Evolutionary conservation across 2,797 vertebrate species (phyloP), one percentile per base, ranked within the genome.

Genomic region (Rhinophrynus dorsalis): DNA sequence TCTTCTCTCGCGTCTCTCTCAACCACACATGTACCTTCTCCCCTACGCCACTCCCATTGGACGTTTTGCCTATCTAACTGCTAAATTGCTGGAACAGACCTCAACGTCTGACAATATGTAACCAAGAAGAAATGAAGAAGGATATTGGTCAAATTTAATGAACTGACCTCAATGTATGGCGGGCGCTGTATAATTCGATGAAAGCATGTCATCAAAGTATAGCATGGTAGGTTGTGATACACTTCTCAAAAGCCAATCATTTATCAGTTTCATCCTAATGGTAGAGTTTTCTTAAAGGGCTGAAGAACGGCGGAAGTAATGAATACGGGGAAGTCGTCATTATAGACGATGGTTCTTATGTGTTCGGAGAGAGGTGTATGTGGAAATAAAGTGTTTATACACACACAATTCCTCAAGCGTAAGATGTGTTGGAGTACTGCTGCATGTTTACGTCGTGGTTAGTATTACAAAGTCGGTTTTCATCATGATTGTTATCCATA

Each of bases 221-320:
- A 30, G 30, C 30, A 35, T 0, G 44, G 33, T 62, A 50, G 42
- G 17, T 23, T 62, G 60, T n/a, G 20, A 18, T 26, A n/a, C 6
- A 21, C 20, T 62, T 23, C 32, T 6, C 11, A 29, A 8, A 24
- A 15, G 18, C 62, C 62, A 65, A 54, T 65, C 62, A 52, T 54
- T 65, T 54, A 54, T 65, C 48, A 51, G 62, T 12, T 65, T 55
- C 62, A 65, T 65, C 62, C 62, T 54, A 65, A 37, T 65, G 62
- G 50, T 40, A 65, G 17, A 24, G 24, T 15, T 30, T 35, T 11
- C 59, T 54, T 42, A 54, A 42, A 65, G 35, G 24, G 35, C 15
- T 35, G 32, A 5, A 17, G 7, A 40, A 10, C 21, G n/a, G 8
- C 35, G 37, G 50, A 54, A 29, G 35, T 65, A 27, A 63, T n/a